Evolutionary conservation across 2,797 vertebrate species (phyloP), one percentile per base, ranked within the genome.

Genomic region (Pangasius djambal): DNA sequence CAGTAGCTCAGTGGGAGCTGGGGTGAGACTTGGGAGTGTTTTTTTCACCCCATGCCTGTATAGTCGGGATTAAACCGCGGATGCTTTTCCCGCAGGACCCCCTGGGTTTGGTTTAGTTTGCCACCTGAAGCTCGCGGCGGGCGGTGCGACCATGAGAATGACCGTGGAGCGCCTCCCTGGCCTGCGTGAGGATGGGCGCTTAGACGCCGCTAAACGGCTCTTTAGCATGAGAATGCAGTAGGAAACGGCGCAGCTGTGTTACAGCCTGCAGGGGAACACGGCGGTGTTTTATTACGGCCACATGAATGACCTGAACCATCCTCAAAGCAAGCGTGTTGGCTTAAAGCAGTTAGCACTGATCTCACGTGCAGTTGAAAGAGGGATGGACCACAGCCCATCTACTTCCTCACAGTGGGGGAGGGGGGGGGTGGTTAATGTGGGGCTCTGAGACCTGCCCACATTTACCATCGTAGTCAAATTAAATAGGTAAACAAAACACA

Each of bases 151-250:
- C 95, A 95, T 97, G 96, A 96, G 95, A 96, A 96, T 96, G 96
- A 95, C 94, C 94, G 87, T 96, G 96, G 95, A 89, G 44, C 86
- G 92, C 91, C 90, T 89, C 89, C 95, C 96, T 70, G 92, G 79
- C 92, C 63, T 52, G 72, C 77, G 86, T 92, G 93, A 96, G 95
- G 94, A 93, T 90, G 93, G 90, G 89, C 91, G 75, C 92, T 94
- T 94, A 92, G 72, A 89, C 92, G 92, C 67, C 89, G 89, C 93
- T 95, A 96, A 96, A 96, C 93, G 94, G 94, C 95, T 92, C 91
- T 93, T 97, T 95, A 96, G 94, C 96, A 97, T 97, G 94, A 96
- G 95, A 97, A 97, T 96, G 90, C 88, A 93, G 92, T 89, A 96
- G 97, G 96, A 97, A 97, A 96, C 95, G 92, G 93, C 94, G 89